phyloP scores from a whole-genome alignment of 1,140 invertebrate genomes.

The Macrosteles quadrilineatus region DNA sequence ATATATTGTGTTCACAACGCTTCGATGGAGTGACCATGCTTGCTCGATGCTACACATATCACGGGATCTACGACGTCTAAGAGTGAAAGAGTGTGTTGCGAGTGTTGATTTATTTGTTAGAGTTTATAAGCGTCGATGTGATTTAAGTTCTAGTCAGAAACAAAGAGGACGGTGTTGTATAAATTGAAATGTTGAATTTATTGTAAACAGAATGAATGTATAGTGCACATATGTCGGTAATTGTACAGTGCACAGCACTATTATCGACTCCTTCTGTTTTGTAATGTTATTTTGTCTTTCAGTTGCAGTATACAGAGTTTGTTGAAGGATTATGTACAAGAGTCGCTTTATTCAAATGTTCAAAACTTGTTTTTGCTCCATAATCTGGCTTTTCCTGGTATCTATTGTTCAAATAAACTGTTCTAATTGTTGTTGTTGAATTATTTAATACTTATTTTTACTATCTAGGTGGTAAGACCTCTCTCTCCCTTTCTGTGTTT shows the following conservation, averaged over 20 bases:
- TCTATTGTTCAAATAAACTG: slow-evolving; percentile 20
- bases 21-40: slow-evolving; percentile 7
- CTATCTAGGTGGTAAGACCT: neutral
- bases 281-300: too few relatives aligned
- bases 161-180: neutral
- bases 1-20: slow-evolving; percentile 24
- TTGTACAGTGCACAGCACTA: neutral
- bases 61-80: neutral
- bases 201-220: slow-evolving; percentile 17
- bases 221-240: neutral
- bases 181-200: slow-evolving; percentile 20
- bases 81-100: neutral
- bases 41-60: slow-evolving; percentile 13
- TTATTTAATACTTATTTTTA: slow-evolving; percentile 12
- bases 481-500: neutral
- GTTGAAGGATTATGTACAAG: neutral
- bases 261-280: too few relatives aligned
- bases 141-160: slow-evolving; percentile 9
- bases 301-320: neutral
- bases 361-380: neutral
- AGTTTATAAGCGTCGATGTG: slow-evolving; percentile 9
- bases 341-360: neutral
- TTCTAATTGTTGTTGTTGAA: slow-evolving; percentile 20
- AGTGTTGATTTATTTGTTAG: slow-evolving; percentile 11
- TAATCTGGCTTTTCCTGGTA: slow-evolving; percentile 13